Conservation (phyloP, 1,140 invertebrate genomes). For the Dinoponera quadriceps region DNA sequence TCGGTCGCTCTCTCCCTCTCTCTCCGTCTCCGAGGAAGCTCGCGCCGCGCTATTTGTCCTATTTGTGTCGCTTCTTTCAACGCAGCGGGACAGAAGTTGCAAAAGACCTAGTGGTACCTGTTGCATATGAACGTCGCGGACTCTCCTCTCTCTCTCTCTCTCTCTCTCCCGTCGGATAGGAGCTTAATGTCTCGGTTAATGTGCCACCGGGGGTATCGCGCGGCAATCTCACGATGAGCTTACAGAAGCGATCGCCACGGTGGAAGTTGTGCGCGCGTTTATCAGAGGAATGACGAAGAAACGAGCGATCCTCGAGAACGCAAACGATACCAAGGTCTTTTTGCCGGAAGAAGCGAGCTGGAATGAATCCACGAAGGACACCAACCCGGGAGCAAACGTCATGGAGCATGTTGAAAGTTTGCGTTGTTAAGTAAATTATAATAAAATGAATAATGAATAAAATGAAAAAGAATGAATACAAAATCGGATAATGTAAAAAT, state of each 20-base stretch:
- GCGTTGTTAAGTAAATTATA: too few relatives aligned
- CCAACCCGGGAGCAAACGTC: too few relatives aligned
- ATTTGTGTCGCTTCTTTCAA: constrained; percentile 73
- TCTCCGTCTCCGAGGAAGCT: constrained; percentile 54
- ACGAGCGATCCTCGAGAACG: constrained; percentile 13
- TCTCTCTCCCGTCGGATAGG: constrained; percentile 50
- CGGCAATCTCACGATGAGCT: constrained; percentile 34
- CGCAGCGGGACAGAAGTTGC: constrained; percentile 69
- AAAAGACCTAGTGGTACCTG: constrained; percentile 71
- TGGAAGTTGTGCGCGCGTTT: constrained; percentile 14
- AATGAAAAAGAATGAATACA: too few relatives aligned
- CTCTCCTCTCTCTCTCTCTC: constrained; percentile 26
- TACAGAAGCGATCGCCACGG: constrained; percentile 16
- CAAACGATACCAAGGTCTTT: neutral
- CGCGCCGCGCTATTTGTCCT: constrained; percentile 57
- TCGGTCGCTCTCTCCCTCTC: constrained; percentile 5
- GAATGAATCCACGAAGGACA: too few relatives aligned
- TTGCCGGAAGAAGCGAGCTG: too few relatives aligned
- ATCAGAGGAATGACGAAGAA: constrained; percentile 16
- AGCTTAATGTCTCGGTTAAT: constrained; percentile 75
- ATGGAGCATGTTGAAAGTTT: too few relatives aligned
- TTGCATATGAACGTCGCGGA: constrained; percentile 66
- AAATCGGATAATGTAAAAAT: too few relatives aligned
- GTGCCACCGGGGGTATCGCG: constrained; percentile 39
- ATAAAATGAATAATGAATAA: too few relatives aligned